Percentiles rank a stretch among this genome's conserved stretches.
Conservation (phyloP, 2,888 invertebrate genomes). For the Pyrochroa serraticornis region DNA sequence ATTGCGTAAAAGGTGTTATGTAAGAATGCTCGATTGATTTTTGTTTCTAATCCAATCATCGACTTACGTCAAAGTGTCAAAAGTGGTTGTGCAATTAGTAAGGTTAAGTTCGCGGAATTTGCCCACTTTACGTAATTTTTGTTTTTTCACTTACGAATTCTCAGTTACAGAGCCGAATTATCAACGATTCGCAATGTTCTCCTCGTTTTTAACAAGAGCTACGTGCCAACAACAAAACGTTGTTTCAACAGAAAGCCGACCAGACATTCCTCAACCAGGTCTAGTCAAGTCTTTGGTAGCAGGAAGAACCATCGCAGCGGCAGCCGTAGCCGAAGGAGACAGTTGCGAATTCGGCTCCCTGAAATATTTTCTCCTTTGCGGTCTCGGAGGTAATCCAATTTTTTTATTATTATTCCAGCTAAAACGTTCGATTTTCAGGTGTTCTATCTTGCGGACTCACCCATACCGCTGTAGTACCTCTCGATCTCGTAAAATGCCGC, state of each 20-base stretch:
- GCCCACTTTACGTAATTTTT: constrained; percentile 21
- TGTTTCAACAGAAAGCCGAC: constrained; percentile 31
- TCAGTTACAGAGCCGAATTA: constrained; percentile 5
- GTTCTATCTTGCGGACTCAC: constrained; percentile 76
- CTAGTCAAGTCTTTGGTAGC: constrained; percentile 52
- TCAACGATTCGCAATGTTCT: constrained; percentile 38
- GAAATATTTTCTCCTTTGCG: constrained; percentile 92
- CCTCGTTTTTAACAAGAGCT: constrained; percentile 45
- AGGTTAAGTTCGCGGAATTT: constrained; percentile 14
- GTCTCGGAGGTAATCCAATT: constrained; percentile 74
- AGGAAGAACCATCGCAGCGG: constrained; percentile 52
- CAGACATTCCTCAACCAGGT: constrained; percentile 33
- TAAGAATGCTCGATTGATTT: neutral
- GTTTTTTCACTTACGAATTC: too few species aligned
- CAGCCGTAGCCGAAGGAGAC: constrained; percentile 42
- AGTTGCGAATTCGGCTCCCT: constrained; percentile 87
- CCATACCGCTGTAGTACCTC: constrained; percentile 92
- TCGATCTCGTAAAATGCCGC: constrained; percentile 95
- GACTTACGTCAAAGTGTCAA: too few species aligned
- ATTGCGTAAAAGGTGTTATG: constrained; percentile 14
- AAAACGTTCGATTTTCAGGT: neutral
- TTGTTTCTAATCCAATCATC: neutral
- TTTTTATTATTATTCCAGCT: neutral
- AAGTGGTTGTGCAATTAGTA: neutral
- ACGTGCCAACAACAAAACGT: constrained; percentile 40